Percentiles rank a stretch among this genome's conserved stretches.
These are phyloP conservation scores for Trypoxylus dichotomus DNA, from an alignment of 1,140 invertebrate species.

Conservation along the genomic window DNA sequence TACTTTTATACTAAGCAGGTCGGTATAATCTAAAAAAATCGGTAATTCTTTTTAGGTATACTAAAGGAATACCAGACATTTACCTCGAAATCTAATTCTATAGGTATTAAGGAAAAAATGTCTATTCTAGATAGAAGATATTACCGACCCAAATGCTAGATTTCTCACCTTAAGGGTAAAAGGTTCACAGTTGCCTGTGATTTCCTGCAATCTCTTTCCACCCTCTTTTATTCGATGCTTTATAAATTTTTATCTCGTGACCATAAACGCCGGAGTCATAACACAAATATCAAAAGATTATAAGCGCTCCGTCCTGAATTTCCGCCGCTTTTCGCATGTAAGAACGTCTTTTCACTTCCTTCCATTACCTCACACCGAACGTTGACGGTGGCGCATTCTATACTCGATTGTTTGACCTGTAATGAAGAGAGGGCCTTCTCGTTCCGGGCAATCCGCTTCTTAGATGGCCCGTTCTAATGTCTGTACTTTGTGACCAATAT, in stretches of 20 bases:
- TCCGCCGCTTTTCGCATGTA: not conserved
- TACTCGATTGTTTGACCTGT: not conserved
- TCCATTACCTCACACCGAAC: not conserved
- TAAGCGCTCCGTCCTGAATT: not conserved
- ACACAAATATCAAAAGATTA: not conserved
- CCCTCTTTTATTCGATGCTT: not conserved
- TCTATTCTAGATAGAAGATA: too few relatives aligned
- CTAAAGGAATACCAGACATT: too few relatives aligned
- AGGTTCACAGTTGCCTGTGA: not conserved
- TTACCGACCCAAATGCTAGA: too few relatives aligned
- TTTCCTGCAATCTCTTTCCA: not conserved
- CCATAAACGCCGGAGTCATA: not conserved
- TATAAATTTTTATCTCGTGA: not conserved
- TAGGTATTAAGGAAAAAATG: too few relatives aligned
- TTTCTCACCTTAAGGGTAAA: not conserved
- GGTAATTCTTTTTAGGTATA: too few relatives aligned
- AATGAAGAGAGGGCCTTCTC: not conserved
- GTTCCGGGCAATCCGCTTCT: conserved; percentile 20
- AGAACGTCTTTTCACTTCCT: not conserved
- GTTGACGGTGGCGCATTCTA: not conserved
- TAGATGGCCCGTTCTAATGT: conserved; percentile 15
- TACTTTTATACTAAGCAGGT: too few relatives aligned
- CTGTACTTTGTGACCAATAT: not conserved
- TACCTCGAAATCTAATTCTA: too few relatives aligned
- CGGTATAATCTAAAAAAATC: too few relatives aligned